Conservation (phyloP, 2,888 invertebrate species). For the Globia sparganii region DNA sequence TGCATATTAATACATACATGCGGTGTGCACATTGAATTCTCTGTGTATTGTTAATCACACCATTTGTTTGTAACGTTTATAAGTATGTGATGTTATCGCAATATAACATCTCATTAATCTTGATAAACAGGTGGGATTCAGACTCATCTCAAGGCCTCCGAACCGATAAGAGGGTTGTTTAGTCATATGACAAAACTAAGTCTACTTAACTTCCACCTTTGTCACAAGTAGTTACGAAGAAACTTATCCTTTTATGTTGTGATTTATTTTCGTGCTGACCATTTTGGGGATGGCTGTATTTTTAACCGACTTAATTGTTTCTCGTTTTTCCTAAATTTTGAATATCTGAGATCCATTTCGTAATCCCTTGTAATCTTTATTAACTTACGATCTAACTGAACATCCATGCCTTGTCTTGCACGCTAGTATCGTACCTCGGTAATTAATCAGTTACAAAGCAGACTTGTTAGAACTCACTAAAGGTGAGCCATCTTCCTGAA, state of each 20-base stretch:
- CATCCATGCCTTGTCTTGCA: slow-evolving; percentile 20
- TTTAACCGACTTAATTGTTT: too few relatives aligned
- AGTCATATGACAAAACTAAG: slow-evolving; percentile 62
- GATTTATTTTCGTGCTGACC: slow-evolving; percentile 7
- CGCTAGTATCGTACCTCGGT: slow-evolving; percentile 10
- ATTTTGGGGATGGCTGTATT: background rate
- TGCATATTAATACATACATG: slow-evolving; percentile 15
- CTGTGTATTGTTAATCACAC: slow-evolving; percentile 50
- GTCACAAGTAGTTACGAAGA: slow-evolving; percentile 27
- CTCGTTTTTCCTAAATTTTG: slow-evolving; percentile 7
- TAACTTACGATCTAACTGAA: slow-evolving; percentile 17
- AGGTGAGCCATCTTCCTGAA: slow-evolving; percentile 32
- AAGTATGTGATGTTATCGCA: slow-evolving; percentile 62
- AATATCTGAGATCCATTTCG: slow-evolving; percentile 8
- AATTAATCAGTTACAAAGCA: slow-evolving; percentile 42
- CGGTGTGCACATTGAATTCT: slow-evolving; percentile 38
- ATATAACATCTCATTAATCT: slow-evolving; percentile 80
- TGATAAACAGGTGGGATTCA: slow-evolving; percentile 81
- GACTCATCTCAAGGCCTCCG: slow-evolving; percentile 82
- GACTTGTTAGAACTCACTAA: slow-evolving; percentile 31
- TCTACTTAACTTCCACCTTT: slow-evolving; percentile 48
- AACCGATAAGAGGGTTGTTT: slow-evolving; percentile 80
- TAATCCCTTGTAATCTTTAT: slow-evolving; percentile 8
- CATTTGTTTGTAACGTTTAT: slow-evolving; percentile 54
- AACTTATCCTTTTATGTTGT: slow-evolving; percentile 33